phyloP scores from a whole-genome alignment of 2,888 invertebrate genomes.

The Ichneumoninae sp. region DNA sequence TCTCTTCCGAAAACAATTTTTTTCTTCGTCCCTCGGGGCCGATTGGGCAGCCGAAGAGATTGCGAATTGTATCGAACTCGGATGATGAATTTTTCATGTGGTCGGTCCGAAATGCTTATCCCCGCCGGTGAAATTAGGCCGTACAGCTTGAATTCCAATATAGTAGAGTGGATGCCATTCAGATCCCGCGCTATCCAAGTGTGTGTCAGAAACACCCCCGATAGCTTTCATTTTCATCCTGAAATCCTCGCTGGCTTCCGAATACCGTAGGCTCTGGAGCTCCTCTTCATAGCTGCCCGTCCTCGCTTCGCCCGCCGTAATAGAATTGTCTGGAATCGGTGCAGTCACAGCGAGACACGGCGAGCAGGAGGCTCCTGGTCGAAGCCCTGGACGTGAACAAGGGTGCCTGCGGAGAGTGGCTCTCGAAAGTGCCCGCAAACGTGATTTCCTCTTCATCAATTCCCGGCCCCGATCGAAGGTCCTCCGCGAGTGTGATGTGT shows the following conservation, averaged over 20 bases:
- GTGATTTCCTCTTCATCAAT: slow-evolving; percentile 65
- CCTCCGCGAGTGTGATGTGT: slow-evolving; percentile 11
- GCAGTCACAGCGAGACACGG: slow-evolving; percentile 21
- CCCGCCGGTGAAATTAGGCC: not conserved
- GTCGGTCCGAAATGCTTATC: not conserved
- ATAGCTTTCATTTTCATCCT: slow-evolving; percentile 37
- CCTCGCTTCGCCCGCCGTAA: slow-evolving; percentile 20
- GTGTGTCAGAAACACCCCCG: slow-evolving; percentile 15
- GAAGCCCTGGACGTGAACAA: slow-evolving; percentile 36
- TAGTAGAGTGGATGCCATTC: not conserved
- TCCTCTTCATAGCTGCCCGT: slow-evolving; percentile 25
- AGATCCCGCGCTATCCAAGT: not conserved
- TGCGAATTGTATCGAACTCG: not conserved
- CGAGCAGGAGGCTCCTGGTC: slow-evolving; percentile 47
- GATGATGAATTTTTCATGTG: not conserved
- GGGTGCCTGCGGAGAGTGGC: slow-evolving; percentile 21
- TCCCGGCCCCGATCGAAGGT: slow-evolving; percentile 49
- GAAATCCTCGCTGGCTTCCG: slow-evolving; percentile 26
- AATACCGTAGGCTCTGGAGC: slow-evolving; percentile 34
- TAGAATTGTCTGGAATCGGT: slow-evolving; percentile 43
- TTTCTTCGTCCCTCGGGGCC: not conserved
- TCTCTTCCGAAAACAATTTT: not conserved
- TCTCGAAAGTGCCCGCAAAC: slow-evolving; percentile 61
- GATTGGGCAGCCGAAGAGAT: not conserved
- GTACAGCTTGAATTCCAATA: not conserved